These are phyloP conservation scores for Hafferia zeledoni DNA, from an alignment of 2,797 vertebrate genomes.

Conservation along the genomic window DNA sequence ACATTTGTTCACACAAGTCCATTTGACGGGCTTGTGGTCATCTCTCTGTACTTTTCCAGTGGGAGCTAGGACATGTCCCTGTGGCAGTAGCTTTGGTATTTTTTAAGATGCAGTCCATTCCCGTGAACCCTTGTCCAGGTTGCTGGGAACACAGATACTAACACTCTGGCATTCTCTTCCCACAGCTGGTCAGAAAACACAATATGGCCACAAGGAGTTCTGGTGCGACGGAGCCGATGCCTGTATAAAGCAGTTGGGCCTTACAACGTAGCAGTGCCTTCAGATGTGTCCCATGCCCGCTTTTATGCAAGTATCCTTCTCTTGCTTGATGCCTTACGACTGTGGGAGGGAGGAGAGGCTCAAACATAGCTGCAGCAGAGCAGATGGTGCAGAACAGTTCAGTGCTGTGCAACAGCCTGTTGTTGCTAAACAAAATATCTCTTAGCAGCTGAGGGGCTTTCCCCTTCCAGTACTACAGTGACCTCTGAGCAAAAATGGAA, in stretches of 20 bases:
- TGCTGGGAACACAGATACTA: not conserved
- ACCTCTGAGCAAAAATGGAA: not conserved
- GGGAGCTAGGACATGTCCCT: not conserved
- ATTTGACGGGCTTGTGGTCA: not conserved
- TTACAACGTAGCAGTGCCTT: slow-evolving; percentile 97
- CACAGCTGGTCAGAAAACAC: slow-evolving; percentile 96
- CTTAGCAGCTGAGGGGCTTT: not conserved
- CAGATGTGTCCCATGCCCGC: slow-evolving; percentile 95
- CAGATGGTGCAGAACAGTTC: rapidly evolving
- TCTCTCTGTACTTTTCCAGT: not conserved
- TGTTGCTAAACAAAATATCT: not conserved
- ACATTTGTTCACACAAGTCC: rapidly evolving
- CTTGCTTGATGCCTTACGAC: not conserved
- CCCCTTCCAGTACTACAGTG: not conserved
- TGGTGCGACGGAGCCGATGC: slow-evolving; percentile 95
- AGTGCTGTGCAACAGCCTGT: rapidly evolving
- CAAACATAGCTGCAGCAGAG: not conserved
- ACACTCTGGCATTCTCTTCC: not conserved
- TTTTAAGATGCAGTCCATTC: not conserved
- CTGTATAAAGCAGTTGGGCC: slow-evolving; percentile 96
- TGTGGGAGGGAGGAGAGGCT: not conserved
- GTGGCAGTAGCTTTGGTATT: not conserved
- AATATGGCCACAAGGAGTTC: slow-evolving; percentile 97
- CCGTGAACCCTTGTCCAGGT: rapidly evolving
- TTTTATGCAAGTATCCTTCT: slow-evolving; percentile 92